Evolutionary conservation across 2,113 vertebrate genomes (phyloP).

Genomic region (Seriola quinqueradiata): DNA sequence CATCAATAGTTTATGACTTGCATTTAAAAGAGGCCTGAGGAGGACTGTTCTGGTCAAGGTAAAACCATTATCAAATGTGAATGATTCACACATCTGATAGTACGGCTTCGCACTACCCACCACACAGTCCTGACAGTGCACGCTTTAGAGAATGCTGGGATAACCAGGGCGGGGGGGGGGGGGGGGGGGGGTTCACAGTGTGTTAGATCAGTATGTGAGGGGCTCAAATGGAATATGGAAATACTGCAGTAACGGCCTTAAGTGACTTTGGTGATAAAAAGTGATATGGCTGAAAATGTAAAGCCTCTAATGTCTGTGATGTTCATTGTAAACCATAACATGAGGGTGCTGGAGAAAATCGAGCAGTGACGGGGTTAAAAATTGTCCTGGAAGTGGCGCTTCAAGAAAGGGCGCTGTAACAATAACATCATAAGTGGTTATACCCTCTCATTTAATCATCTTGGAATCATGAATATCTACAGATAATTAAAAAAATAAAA

Average conservation of each 20-base stretch:
- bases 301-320: background rate
- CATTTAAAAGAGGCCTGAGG: constrained; percentile 26
- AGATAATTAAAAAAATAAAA: background rate
- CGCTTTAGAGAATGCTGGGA: constrained; percentile 6
- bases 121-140: background rate
- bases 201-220: background rate
- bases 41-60: constrained; percentile 30
- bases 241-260: background rate
- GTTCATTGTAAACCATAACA: background rate
- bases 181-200: background rate
- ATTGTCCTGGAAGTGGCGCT: background rate
- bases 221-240: constrained; percentile 20
- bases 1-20: constrained; percentile 60
- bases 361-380: background rate
- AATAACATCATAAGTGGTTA: background rate
- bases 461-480: background rate
- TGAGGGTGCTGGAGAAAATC: background rate
- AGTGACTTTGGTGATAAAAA: background rate
- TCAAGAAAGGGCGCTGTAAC: background rate
- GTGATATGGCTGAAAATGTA: background rate
- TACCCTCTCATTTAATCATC: background rate
- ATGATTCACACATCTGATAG: constrained; percentile 22
- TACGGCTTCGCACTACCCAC: constrained; percentile 2
- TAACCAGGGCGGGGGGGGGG: background rate
- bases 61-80: constrained; percentile 25